These are phyloP conservation scores for Chalcis sispes DNA, from an alignment of 2,888 invertebrate genomes.

Conservation along the genomic window DNA sequence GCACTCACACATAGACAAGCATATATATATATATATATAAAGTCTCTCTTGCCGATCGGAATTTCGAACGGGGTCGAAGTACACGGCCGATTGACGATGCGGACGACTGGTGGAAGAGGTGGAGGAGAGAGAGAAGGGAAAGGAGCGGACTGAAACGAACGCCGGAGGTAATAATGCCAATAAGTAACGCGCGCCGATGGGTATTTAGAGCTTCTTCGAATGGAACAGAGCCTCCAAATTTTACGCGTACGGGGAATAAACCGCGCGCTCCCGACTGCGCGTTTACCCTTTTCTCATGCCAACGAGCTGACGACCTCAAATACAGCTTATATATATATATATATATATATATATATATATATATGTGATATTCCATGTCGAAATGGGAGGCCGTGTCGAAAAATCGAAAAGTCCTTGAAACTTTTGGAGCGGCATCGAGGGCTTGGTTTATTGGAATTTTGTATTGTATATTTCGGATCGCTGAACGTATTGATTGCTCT, in stretches of 20 bases:
- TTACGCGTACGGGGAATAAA: conserved; percentile 33
- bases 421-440: no score
- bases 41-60: conserved; percentile 48
- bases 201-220: conserved; percentile 55
- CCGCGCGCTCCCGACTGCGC: background rate
- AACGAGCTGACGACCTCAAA: no score
- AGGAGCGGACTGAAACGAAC: no score
- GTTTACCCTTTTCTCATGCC: no score
- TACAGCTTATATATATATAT: background rate
- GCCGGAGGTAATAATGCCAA: conserved; percentile 56
- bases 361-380: no score
- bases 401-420: no score
- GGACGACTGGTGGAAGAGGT: conserved; percentile 7
- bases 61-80: conserved; percentile 52
- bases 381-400: no score
- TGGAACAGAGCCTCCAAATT: conserved; percentile 43
- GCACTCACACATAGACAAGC: no score
- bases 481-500: no score
- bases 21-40: conserved; percentile 26
- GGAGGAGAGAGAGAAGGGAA: background rate
- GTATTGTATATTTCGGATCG: no score
- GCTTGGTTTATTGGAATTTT: no score
- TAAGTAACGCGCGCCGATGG: conserved; percentile 56
- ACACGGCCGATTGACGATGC: conserved; percentile 45
- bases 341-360: no score